A percentile compares a stretch with the other conserved stretches of the same genome.
Evolutionary conservation across 2,113 vertebrate species (phyloP).

Genomic region (Campylomormyrus tamandua): DNA sequence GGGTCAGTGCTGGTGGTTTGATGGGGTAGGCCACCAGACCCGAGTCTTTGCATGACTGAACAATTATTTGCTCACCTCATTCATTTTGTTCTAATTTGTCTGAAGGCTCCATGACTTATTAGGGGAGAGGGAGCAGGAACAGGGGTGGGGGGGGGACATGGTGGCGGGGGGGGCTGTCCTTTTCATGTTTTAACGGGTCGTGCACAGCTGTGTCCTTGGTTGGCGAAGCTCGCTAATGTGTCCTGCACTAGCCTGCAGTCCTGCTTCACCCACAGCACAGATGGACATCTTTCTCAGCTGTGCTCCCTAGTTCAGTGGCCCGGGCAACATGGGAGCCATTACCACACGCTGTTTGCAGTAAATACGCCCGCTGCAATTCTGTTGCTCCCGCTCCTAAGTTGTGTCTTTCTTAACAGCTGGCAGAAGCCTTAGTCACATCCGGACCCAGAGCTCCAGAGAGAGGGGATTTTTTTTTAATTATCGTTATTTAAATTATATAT

Average conservation of each 20-base stretch:
- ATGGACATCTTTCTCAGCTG: neutral
- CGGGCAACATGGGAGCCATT: neutral
- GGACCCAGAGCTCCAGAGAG: slow-evolving; percentile 36
- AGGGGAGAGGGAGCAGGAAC: neutral
- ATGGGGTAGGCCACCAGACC: slow-evolving; percentile 59
- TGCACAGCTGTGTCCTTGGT: neutral
- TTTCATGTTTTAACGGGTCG: neutral
- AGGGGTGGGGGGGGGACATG: neutral
- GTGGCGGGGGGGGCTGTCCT: neutral
- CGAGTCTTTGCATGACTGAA: slow-evolving; percentile 59
- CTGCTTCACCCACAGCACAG: neutral
- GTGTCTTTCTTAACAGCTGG: slow-evolving; percentile 21
- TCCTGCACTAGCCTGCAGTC: neutral
- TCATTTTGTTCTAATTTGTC: slow-evolving; percentile 36
- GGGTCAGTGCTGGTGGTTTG: slow-evolving; percentile 46
- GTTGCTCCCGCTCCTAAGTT: slow-evolving; percentile 14
- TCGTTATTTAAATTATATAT: slow-evolving; percentile 27
- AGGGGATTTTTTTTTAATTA: neutral
- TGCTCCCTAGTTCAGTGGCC: neutral
- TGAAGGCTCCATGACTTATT: slow-evolving; percentile 8
- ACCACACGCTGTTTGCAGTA: slow-evolving; percentile 33
- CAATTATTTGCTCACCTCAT: slow-evolving; percentile 53
- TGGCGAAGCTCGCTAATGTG: neutral
- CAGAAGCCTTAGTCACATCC: slow-evolving; percentile 40
- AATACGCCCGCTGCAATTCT: slow-evolving; percentile 32